Evolutionary conservation across 1,140 invertebrate species (phyloP).

Genomic region (Hermatobates lingyangjiaoensis): DNA sequence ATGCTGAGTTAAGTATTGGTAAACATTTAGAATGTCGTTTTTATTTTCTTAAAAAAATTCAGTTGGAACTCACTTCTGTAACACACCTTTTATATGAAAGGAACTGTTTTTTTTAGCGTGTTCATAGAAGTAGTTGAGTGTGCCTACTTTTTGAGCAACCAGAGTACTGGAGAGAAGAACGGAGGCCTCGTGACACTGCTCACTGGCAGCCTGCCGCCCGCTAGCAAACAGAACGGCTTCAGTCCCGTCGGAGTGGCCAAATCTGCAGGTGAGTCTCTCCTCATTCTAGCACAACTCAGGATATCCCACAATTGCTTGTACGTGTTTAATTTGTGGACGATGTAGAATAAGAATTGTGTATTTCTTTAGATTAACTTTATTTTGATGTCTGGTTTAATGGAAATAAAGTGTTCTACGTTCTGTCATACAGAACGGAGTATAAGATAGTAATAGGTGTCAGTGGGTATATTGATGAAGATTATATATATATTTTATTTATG

Average conservation of each 20-base stretch:
- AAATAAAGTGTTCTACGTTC: too few relatives aligned
- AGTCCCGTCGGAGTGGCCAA: slow-evolving; percentile 33
- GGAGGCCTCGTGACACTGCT: slow-evolving; percentile 36
- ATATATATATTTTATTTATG: too few relatives aligned
- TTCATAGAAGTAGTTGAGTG: slow-evolving; percentile 50
- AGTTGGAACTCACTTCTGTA: too few relatives aligned
- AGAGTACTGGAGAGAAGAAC: slow-evolving; percentile 29
- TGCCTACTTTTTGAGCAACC: slow-evolving; percentile 43
- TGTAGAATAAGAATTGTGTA: background rate
- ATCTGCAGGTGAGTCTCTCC: slow-evolving; percentile 27
- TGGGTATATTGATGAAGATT: too few relatives aligned
- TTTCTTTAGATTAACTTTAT: slow-evolving; percentile 1
- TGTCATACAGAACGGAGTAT: too few relatives aligned
- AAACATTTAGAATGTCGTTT: too few relatives aligned
- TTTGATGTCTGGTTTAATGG: too few relatives aligned
- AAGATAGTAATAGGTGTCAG: too few relatives aligned
- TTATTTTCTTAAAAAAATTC: too few relatives aligned
- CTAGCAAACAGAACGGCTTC: slow-evolving; percentile 23
- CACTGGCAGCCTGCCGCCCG: slow-evolving; percentile 28
- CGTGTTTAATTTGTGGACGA: background rate
- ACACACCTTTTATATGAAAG: too few relatives aligned
- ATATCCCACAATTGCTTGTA: background rate
- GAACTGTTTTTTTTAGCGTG: slow-evolving; percentile 27
- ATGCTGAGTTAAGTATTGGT: too few relatives aligned
- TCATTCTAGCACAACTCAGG: slow-evolving; percentile 2